phyloP scores from a whole-genome alignment of 2,888 invertebrate genomes.

The Mycalesis mineus region DNA sequence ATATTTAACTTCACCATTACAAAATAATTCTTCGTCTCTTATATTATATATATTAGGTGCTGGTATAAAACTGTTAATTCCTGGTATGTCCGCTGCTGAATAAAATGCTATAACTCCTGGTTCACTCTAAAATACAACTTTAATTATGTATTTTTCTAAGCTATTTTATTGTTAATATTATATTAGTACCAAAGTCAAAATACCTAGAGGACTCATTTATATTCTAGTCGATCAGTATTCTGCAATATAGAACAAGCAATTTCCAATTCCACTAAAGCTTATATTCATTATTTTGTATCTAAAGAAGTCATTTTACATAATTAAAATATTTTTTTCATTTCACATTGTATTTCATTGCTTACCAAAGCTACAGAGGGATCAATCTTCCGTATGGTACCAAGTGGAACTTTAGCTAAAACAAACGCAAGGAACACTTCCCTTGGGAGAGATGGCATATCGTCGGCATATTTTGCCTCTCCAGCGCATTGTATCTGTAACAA shows the following conservation, averaged over 20 bases:
- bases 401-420: constrained; percentile 76
- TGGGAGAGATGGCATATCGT: constrained; percentile 78
- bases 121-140: constrained; percentile 60
- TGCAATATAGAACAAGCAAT: too few relatives aligned
- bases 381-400: constrained; percentile 76
- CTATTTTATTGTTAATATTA: too few relatives aligned
- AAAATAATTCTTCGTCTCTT: constrained; percentile 62
- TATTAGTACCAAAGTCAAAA: too few relatives aligned
- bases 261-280: too few relatives aligned
- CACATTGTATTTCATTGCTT: constrained; percentile 30
- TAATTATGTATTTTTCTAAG: too few relatives aligned
- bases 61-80: constrained; percentile 77
- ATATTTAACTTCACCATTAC: constrained; percentile 42
- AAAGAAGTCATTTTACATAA: too few relatives aligned
- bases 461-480: constrained; percentile 82
- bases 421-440: constrained; percentile 83
- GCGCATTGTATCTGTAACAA: constrained; percentile 71
- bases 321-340: too few relatives aligned
- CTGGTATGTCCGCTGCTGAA: constrained; percentile 81
- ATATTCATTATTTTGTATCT: too few relatives aligned
- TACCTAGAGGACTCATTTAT: too few relatives aligned
- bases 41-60: constrained; percentile 22
- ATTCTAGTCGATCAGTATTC: too few relatives aligned
- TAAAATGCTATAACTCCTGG: constrained; percentile 81
- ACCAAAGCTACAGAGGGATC: constrained; percentile 81